These are phyloP conservation scores for Oryctes rhinoceros DNA, from an alignment of 1,140 invertebrate species.

Conservation along the genomic window DNA sequence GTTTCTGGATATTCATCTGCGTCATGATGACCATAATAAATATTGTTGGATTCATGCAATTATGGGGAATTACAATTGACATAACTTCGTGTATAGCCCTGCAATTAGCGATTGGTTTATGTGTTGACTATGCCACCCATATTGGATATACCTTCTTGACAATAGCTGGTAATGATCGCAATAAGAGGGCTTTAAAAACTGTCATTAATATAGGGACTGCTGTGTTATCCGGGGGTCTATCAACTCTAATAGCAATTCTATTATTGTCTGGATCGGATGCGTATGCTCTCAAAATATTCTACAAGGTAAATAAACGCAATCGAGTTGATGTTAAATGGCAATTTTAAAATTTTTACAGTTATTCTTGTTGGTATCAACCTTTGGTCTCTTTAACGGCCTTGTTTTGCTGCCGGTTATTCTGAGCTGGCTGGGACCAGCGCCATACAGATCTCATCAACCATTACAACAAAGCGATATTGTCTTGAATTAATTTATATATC, in stretches of 20 bases:
- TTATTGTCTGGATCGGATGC: slow-evolving; percentile 76
- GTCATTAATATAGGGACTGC: slow-evolving; percentile 81
- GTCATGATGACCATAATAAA: slow-evolving; percentile 81
- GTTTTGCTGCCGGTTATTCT: slow-evolving; percentile 78
- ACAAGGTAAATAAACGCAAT: slow-evolving; percentile 67
- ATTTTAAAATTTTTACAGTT: slow-evolving; percentile 64
- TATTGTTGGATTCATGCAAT: slow-evolving; percentile 83
- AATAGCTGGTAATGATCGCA: slow-evolving; percentile 64
- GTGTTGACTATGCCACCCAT: slow-evolving; percentile 90
- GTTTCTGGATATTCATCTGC: slow-evolving; percentile 80
- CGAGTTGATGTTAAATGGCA: not conserved
- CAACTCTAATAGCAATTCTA: slow-evolving; percentile 79
- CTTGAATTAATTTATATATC: not conserved
- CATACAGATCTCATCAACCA: slow-evolving; percentile 58
- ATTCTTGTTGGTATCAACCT: slow-evolving; percentile 78
- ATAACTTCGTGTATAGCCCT: slow-evolving; percentile 85
- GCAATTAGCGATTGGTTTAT: slow-evolving; percentile 86
- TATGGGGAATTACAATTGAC: slow-evolving; percentile 85
- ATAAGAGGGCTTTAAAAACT: slow-evolving; percentile 72
- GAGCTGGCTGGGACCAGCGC: slow-evolving; percentile 73
- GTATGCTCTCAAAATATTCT: slow-evolving; percentile 84
- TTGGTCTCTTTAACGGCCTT: slow-evolving; percentile 80
- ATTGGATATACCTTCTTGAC: slow-evolving; percentile 84
- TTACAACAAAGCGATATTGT: slow-evolving; percentile 47
- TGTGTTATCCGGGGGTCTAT: slow-evolving; percentile 81